Conservation (phyloP, 2,797 vertebrate species). For the Bradypodion pumilum region DNA sequence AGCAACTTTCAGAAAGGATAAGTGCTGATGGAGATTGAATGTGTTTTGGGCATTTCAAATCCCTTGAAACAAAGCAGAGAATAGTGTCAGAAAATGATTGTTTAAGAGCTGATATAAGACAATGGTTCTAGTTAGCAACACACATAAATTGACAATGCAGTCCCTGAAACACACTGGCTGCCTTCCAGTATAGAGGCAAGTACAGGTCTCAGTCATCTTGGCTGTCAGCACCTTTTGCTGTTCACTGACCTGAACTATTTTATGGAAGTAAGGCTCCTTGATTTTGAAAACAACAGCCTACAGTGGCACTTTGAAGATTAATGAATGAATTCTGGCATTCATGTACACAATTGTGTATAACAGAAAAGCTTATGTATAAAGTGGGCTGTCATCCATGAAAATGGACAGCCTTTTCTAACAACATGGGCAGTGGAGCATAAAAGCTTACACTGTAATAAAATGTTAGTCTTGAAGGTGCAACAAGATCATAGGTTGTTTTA, state of each 20-base stretch:
- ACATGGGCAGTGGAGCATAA: background rate
- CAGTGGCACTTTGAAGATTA: background rate
- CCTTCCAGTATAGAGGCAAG: background rate
- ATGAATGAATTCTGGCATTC: background rate
- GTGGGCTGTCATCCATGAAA: background rate
- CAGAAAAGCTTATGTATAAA: too few species aligned
- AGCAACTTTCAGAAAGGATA: conserved; percentile 52
- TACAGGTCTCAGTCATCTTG: background rate
- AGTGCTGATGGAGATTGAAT: conserved; percentile 66
- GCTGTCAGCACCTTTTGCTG: too few species aligned
- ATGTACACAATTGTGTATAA: background rate
- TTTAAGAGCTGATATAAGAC: background rate
- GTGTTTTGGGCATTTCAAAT: conserved; percentile 62
- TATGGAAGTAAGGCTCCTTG: background rate
- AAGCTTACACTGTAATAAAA: background rate
- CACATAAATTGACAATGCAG: background rate
- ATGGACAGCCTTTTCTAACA: background rate
- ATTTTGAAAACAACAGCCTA: background rate
- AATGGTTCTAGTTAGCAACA: background rate
- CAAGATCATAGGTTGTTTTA: too few species aligned
- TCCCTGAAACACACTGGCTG: background rate
- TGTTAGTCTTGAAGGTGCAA: background rate
- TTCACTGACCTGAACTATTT: background rate
- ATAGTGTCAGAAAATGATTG: conserved; percentile 19
- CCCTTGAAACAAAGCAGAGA: conserved; percentile 41